Base-by-base conservation (phyloP, 1,140 invertebrate species). In the Idris sp. region DNA sequence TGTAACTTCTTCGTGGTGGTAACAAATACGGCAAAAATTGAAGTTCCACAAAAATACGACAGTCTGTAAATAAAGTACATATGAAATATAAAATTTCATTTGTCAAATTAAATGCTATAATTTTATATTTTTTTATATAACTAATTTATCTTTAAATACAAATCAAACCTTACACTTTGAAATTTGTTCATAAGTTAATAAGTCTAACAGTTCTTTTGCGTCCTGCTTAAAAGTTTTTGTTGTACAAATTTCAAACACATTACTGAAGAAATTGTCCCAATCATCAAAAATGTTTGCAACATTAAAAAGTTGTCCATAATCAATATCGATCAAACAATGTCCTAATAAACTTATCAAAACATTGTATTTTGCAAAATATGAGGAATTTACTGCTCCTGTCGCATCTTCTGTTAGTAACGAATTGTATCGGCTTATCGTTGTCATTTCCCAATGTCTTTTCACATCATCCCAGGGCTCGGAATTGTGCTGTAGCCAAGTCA, bases 291-390 rank as follows among this genome's bases (percentile, higher is more conserved):
- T 19, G 5, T 48, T 28, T 4, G 30, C 9, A 19, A 19, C 15
- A 8, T 7, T 13, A 26, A 41, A 71, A 0, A 73, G 16, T 35
- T 58, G 7, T 4, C 19, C 2, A 18, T 62, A 76, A 61, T 76
- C 74, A 7, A 76, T 76, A n/a, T 76, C 61, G 10, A 76, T 43
- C 13, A 76, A 35, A 31, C 9, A 35, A 43, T 72, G 18, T 18
- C 74, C 67, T 7, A 40, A 19, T 10, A 46, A 28, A 9, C 51
- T 49, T 16, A 51, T 59, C 16, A 76, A 41, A 10, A 64, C 28
- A n/a, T n/a, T 1, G 36, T 16, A 38, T 53, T 72, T 25, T 68
- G 51, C 18, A 46, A 8, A 13, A 72, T 38, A 48, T 64, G n/a
- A n/a, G n/a, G n/a, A n/a, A 76, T 7, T 46, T 13, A 19, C 15